Evolutionary conservation across 2,797 vertebrate genomes (phyloP).

Genomic region (Pterois miles): DNA sequence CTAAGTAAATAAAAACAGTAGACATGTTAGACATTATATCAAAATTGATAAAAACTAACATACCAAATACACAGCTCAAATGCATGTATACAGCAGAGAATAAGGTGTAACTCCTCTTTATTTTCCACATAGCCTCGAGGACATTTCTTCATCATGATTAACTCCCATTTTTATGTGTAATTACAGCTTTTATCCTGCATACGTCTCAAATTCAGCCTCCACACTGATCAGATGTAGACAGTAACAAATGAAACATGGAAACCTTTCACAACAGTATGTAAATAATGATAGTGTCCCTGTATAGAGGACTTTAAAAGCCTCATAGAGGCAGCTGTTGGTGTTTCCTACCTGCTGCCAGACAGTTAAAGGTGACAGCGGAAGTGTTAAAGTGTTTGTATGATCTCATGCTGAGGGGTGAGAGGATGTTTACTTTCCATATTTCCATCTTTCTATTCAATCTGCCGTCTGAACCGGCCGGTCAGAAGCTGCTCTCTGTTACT

Average conservation of each 20-base stretch:
- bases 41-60: too few relatives aligned
- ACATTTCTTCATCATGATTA: background rate
- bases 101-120: background rate
- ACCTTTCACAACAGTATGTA: background rate
- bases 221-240: conserved; percentile 29
- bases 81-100: background rate
- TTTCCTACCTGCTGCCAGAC: conserved; percentile 33
- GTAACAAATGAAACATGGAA: conserved; percentile 43
- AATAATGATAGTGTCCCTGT: background rate
- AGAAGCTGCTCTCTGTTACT: background rate
- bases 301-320: background rate
- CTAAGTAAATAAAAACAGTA: too few relatives aligned
- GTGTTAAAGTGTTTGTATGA: conserved; percentile 10
- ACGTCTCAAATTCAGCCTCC: background rate
- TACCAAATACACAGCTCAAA: too few relatives aligned
- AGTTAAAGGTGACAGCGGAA: conserved; percentile 8
- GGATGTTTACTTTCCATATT: conserved; percentile 60
- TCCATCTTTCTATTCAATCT: conserved; percentile 15
- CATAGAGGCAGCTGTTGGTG: conserved; percentile 16
- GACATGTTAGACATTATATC: too few relatives aligned
- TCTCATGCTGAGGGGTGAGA: conserved; percentile 13
- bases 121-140: conserved; percentile 25
- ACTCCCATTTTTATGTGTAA: conserved; percentile 32
- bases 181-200: conserved; percentile 25
- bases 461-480: background rate